phyloP scores from a whole-genome alignment of 2,113 vertebrate species.

The Piprites chloris region DNA sequence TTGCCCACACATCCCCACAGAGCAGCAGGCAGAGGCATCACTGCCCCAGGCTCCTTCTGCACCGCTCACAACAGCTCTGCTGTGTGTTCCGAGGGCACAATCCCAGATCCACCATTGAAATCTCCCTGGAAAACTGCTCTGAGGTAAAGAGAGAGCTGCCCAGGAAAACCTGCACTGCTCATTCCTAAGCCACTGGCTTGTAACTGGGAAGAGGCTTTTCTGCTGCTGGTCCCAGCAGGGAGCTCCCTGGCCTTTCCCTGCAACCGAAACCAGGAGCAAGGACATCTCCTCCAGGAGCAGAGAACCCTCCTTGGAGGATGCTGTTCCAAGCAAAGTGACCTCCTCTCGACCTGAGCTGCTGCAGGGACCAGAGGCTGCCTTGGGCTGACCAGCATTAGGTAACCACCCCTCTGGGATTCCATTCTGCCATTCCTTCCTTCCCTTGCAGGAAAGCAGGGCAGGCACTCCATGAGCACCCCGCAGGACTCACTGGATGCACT shows the following conservation, averaged over 20 bases:
- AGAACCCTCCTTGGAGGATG: not conserved
- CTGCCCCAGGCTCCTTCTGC: not conserved
- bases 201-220: not conserved
- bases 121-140: not conserved
- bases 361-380: not conserved
- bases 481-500: not conserved
- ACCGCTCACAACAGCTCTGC: not conserved
- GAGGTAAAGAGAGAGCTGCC: not conserved
- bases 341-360: fast-evolving
- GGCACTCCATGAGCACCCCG: not conserved
- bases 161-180: not conserved
- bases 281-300: not conserved
- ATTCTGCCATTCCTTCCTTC: not conserved
- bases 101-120: not conserved
- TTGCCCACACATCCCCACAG: fast-evolving
- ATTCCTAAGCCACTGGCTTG: not conserved
- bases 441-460: not conserved
- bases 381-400: not conserved
- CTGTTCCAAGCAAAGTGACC: not conserved
- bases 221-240: not conserved
- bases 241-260: not conserved
- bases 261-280: fast-evolving
- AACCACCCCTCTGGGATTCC: fast-evolving
- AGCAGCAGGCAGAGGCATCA: not conserved
- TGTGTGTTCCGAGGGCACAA: fast-evolving